A percentile compares a stretch with the other conserved stretches of the same genome.
These are phyloP conservation scores for Leucophora obtusa DNA, from an alignment of 2,888 invertebrate genomes.

Conservation along the genomic window DNA sequence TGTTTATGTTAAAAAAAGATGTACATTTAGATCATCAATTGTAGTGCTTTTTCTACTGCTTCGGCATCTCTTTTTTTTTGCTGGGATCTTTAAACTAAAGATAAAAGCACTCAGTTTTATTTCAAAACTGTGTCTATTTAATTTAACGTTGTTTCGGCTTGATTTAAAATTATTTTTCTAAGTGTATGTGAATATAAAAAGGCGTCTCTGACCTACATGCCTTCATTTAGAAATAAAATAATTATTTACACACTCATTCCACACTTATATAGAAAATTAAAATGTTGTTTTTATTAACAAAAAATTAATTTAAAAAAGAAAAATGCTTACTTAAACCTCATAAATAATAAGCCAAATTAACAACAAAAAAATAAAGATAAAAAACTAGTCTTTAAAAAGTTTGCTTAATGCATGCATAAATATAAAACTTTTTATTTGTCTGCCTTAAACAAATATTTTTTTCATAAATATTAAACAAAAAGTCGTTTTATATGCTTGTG, in stretches of 20 bases:
- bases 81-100: too few species aligned
- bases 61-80: too few species aligned
- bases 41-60: too few species aligned
- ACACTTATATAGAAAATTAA: conserved; percentile 13
- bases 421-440: background rate
- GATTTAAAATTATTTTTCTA: too few species aligned
- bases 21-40: too few species aligned
- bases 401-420: background rate
- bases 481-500: background rate
- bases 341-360: conserved; percentile 49
- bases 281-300: background rate
- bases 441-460: background rate
- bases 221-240: conserved; percentile 55
- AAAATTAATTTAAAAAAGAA: conserved; percentile 22
- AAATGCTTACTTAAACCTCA: conserved; percentile 43
- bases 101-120: too few species aligned
- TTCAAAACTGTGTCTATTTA: too few species aligned
- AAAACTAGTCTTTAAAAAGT: conserved; percentile 8
- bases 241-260: conserved; percentile 22
- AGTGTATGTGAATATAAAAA: too few species aligned
- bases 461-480: background rate
- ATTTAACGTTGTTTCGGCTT: too few species aligned
- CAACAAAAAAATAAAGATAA: conserved; percentile 7
- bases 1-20: too few species aligned
- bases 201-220: conserved; percentile 61